Evolutionary conservation across 2,888 invertebrate genomes (phyloP), one percentile per base, ranked within the genome.

Genomic region (Chymomyza procnemis): DNA sequence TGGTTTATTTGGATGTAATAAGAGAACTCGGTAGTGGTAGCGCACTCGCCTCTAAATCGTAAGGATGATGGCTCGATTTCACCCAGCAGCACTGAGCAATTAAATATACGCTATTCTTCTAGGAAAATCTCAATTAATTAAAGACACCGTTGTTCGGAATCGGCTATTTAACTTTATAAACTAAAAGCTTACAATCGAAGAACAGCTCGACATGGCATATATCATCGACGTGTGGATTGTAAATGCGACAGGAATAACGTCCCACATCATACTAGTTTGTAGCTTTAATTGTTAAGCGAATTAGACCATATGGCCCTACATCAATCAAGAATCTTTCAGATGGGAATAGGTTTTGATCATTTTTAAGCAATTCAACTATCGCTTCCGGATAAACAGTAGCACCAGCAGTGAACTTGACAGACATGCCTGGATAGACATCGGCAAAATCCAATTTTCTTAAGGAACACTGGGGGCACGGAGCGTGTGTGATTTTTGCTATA

Each of bases 371-470:
- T 70, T 97, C 96, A 58, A 95, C 96, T 67, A 95, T 96, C 0
- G 97, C 97, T 66, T 97, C 97, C 0, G 97, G 97, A 66, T 93
- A 93, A 67, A 97, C 97, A 57, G 95, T 94, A 58, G 95, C 95
- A 89, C 97, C 97, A 64, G 97, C 97, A n/a, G 97, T 97, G 90
- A 97, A 97, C 91, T 97, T 97, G 64, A 96, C 97, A 54, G 95
- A 94, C 95, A 97, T 96, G 46, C 96, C 96, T 85, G 95, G 94
- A 90, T 95, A 95, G 63, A 97, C 93, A 90, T 97, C 97, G n/a
- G 50, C 95, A 95, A 89, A 97, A 97, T 0, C 96, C 97, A 82
- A 97, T 95, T 88, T 94, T 95, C 92, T 97, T 97, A 83, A 97
- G 92, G 93, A 97, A 97, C 57, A 94, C 93, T 4, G 97, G 97